Conservation (phyloP, 2,797 vertebrate species). For the Pitangus sulphuratus region DNA sequence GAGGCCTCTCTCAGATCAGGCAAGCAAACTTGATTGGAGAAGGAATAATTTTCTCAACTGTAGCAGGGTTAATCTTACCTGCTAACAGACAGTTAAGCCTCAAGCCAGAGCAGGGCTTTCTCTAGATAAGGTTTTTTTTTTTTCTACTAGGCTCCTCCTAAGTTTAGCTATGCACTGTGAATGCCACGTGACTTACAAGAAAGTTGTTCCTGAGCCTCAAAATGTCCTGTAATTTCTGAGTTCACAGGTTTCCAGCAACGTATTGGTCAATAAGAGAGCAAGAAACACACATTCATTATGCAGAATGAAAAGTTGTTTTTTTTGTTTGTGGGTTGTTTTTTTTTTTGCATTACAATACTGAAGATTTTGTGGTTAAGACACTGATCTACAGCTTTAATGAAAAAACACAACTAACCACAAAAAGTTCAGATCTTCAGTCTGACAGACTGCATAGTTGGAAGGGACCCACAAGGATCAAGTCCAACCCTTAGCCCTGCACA, state of each 20-base stretch:
- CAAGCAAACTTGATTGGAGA: not conserved
- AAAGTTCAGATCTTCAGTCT: not conserved
- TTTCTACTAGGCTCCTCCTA: not conserved
- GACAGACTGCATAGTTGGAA: not conserved
- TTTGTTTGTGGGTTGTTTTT: not conserved
- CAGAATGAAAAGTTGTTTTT: not conserved
- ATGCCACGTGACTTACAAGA: not conserved
- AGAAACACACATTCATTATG: not conserved
- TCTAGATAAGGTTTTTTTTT: accelerated
- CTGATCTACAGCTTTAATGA: not conserved
- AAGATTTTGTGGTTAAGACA: not conserved
- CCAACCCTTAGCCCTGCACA: not conserved
- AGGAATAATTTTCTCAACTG: not conserved
- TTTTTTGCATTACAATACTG: not conserved
- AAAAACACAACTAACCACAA: not conserved
- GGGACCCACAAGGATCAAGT: not conserved
- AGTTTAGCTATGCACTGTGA: not conserved
- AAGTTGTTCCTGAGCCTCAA: not conserved
- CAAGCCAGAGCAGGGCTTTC: not conserved
- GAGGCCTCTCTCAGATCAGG: not conserved
- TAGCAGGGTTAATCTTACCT: not conserved
- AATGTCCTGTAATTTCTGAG: not conserved
- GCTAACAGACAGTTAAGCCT: not conserved
- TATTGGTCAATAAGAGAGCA: not conserved
- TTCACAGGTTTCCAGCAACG: not conserved